Evolutionary conservation across 2,113 vertebrate species (phyloP).

Genomic region (Oncorhynchus tshawytscha): DNA sequence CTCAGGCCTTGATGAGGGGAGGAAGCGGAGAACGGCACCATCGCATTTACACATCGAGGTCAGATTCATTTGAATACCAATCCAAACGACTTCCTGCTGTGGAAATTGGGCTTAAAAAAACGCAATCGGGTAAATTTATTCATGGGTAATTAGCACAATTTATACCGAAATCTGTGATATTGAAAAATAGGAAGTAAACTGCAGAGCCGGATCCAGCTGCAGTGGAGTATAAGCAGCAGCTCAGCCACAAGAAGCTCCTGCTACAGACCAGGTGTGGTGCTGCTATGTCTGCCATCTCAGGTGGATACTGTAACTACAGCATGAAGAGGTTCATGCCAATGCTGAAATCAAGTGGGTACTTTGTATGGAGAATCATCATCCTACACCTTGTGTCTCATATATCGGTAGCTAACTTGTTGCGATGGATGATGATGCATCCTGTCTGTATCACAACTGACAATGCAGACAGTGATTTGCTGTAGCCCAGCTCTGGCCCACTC

Average conservation of each 20-base stretch:
- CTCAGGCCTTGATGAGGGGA: conserved; percentile 6
- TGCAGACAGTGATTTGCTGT: conserved; percentile 33
- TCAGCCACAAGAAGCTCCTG: conserved; percentile 20
- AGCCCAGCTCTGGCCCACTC: conserved; percentile 42
- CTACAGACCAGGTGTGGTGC: conserved; percentile 18
- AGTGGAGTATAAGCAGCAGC: conserved; percentile 29
- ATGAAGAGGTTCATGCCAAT: conserved; percentile 46
- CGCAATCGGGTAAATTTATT: conserved; percentile 49
- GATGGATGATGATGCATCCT: conserved; percentile 22
- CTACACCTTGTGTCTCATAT: neutral
- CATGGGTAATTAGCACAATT: conserved; percentile 50
- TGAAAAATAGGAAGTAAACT: conserved; percentile 24
- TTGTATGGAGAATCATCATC: conserved; percentile 27
- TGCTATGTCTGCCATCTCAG: conserved; percentile 45
- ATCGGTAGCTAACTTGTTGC: conserved; percentile 24
- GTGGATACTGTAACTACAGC: conserved; percentile 15
- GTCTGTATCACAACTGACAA: conserved; percentile 30
- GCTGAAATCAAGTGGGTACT: conserved; percentile 42
- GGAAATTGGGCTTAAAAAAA: conserved; percentile 46
- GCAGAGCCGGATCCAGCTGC: conserved; percentile 46
- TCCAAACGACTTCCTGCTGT: conserved; percentile 56
- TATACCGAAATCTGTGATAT: conserved; percentile 26
- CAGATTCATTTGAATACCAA: conserved; percentile 55
- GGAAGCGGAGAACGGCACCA: conserved; percentile 35
- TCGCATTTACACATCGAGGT: conserved; percentile 42